These are phyloP conservation scores for Cataglyphis livida DNA, from an alignment of 2,888 invertebrate species.

Conservation along the genomic window DNA sequence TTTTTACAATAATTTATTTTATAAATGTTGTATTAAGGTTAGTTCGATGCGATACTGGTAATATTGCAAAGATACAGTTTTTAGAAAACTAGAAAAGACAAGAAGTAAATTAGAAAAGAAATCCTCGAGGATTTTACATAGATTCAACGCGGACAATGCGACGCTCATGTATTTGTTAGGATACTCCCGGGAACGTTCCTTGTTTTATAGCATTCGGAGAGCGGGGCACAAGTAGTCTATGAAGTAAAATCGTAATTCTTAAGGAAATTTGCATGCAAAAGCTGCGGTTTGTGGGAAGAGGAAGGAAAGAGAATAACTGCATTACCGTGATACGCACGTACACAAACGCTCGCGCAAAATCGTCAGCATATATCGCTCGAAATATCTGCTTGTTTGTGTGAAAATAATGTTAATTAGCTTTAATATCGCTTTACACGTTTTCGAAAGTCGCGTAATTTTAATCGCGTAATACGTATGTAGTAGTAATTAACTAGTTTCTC, in stretches of 20 bases:
- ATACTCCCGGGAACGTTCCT: slow-evolving; percentile 29
- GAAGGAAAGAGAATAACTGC: slow-evolving; percentile 45
- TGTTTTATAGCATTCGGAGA: slow-evolving; percentile 48
- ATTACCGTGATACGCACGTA: slow-evolving; percentile 40
- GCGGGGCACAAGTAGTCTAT: slow-evolving; percentile 39
- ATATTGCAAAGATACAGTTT: not conserved
- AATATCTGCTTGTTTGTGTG: not conserved
- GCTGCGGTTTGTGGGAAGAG: slow-evolving; percentile 41
- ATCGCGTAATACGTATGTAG: not conserved
- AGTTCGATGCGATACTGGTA: not conserved
- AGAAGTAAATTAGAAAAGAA: slow-evolving; percentile 3
- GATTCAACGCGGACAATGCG: slow-evolving; percentile 43
- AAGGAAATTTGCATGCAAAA: slow-evolving; percentile 55
- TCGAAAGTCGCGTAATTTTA: slow-evolving; percentile 18
- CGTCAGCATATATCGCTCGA: slow-evolving; percentile 23
- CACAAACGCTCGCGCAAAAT: slow-evolving; percentile 14
- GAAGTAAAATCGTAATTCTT: slow-evolving; percentile 57
- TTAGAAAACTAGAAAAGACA: not conserved
- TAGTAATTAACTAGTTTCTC: not conserved
- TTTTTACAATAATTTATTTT: not conserved
- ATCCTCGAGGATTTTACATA: slow-evolving; percentile 33
- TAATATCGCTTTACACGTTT: slow-evolving; percentile 1
- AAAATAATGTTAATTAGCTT: slow-evolving; percentile 27
- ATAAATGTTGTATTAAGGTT: not conserved
- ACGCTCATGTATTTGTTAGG: slow-evolving; percentile 48